A percentile compares a stretch with the other conserved stretches of the same genome.
Conservation (phyloP, 2,888 invertebrate species). For the Enchytraeus crypticus region DNA sequence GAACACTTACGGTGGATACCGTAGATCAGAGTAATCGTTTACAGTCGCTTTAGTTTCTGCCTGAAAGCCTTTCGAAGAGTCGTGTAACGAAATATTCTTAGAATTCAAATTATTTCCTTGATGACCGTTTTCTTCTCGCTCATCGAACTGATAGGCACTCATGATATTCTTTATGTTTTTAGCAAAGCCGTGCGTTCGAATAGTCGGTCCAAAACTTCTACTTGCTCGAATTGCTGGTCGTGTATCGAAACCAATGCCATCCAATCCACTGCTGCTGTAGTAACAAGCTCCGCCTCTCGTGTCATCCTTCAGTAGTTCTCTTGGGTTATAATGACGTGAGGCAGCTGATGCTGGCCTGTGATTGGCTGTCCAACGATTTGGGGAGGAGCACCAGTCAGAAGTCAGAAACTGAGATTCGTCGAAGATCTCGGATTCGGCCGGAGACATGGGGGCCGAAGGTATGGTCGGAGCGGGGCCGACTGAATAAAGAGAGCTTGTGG, state of each 20-base stretch:
- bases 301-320: not conserved
- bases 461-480: conserved; percentile 28
- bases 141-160: conserved; percentile 4
- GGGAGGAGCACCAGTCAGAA: not conserved
- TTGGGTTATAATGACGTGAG: not conserved
- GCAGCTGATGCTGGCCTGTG: not conserved
- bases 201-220: not conserved
- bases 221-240: not conserved
- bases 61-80: not conserved
- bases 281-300: not conserved
- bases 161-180: not conserved
- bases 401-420: not conserved
- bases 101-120: too few species aligned
- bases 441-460: conserved; percentile 26
- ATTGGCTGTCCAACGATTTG: conserved; percentile 1
- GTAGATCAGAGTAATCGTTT: not conserved
- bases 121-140: not conserved
- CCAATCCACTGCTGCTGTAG: not conserved
- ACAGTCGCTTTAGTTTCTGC: not conserved
- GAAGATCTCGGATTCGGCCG: conserved; percentile 15
- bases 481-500: conserved; percentile 22
- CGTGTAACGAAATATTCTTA: too few species aligned
- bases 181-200: not conserved
- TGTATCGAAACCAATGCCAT: not conserved
- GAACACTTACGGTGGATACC: conserved; percentile 5